Evolutionary conservation across 2,888 invertebrate genomes (phyloP).

Genomic region (Nomada hirtipes): DNA sequence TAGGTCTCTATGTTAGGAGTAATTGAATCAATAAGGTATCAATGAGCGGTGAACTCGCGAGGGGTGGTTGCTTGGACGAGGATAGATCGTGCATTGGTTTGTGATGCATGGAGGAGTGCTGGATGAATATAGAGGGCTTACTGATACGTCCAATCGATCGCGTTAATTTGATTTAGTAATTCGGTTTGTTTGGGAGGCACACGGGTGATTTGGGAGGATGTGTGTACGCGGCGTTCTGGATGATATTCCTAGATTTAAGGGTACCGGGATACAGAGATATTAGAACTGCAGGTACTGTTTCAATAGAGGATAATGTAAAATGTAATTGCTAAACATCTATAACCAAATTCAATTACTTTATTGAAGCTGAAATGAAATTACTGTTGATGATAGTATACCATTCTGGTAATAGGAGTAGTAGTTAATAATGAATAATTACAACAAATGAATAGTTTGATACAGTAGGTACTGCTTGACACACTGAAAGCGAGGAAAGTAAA

Average conservation of each 20-base stretch:
- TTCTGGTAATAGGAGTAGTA: too few relatives aligned
- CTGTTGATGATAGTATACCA: too few relatives aligned
- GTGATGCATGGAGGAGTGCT: too few relatives aligned
- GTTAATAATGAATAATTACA: too few relatives aligned
- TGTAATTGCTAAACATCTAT: too few relatives aligned
- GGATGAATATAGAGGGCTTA: conserved; percentile 1
- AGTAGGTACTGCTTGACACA: too few relatives aligned
- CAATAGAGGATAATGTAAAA: not conserved
- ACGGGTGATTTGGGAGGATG: conserved; percentile 2
- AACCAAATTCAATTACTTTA: too few relatives aligned
- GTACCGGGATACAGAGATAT: not conserved
- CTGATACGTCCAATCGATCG: conserved; percentile 12
- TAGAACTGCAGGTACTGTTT: not conserved
- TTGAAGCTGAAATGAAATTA: too few relatives aligned
- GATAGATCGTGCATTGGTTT: not conserved
- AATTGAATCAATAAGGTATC: too few relatives aligned
- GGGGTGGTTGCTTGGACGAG: not conserved
- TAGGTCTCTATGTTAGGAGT: too few relatives aligned
- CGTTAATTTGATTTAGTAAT: conserved; percentile 41
- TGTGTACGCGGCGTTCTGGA: not conserved
- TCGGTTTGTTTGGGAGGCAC: conserved; percentile 27
- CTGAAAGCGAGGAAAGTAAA: too few relatives aligned
- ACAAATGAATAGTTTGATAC: too few relatives aligned
- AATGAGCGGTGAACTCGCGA: not conserved
- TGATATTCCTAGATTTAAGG: conserved; percentile 3